Evolutionary conservation across 2,888 invertebrate genomes (phyloP).

Genomic region (Tetheella fluctuosa): DNA sequence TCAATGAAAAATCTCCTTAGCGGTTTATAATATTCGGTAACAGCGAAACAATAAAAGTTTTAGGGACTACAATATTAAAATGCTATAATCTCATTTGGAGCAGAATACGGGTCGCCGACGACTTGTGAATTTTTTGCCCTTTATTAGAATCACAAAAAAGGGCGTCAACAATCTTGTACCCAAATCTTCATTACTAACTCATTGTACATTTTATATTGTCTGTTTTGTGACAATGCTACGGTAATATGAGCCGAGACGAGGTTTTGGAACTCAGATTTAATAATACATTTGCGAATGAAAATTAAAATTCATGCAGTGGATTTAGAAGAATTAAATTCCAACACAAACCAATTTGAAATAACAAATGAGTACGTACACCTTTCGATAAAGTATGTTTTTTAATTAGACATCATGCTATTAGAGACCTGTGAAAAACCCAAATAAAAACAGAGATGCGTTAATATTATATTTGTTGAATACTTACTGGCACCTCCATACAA

Average conservation of each 20-base stretch:
- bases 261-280: conserved; percentile 60
- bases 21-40: conserved; percentile 69
- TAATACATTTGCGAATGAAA: conserved; percentile 50
- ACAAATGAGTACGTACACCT: background rate
- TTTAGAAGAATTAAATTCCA: conserved; percentile 44
- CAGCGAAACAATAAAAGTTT: conserved; percentile 77
- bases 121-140: conserved; percentile 56
- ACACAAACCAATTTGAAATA: conserved; percentile 28
- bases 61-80: conserved; percentile 74
- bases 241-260: conserved; percentile 33
- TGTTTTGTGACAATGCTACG: conserved; percentile 34
- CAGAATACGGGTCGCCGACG: conserved; percentile 56
- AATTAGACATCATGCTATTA: background rate
- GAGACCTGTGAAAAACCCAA: conserved; percentile 18
- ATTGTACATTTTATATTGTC: conserved; percentile 62
- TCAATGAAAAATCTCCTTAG: conserved; percentile 72
- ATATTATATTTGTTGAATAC: conserved; percentile 55
- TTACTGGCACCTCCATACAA: conserved; percentile 89
- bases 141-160: conserved; percentile 68
- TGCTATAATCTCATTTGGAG: conserved; percentile 71
- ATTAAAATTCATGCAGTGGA: conserved; percentile 44
- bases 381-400: background rate
- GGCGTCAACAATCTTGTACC: conserved; percentile 63
- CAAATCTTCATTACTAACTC: conserved; percentile 71
- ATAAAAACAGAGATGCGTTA: conserved; percentile 14